Conservation (phyloP, 2,113 vertebrate genomes). For the Nibea coibor region DNA sequence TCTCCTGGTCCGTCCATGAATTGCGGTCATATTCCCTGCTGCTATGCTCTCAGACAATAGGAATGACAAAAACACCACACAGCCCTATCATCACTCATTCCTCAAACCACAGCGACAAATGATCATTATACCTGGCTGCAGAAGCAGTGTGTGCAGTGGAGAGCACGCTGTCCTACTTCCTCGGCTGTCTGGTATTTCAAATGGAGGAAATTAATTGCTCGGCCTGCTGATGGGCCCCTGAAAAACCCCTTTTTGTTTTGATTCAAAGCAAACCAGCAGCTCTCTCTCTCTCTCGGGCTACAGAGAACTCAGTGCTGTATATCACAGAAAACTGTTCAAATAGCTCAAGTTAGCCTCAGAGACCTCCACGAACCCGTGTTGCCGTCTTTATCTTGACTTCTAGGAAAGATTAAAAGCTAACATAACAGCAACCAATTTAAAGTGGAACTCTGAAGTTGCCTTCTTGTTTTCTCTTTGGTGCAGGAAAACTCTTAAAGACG, state of each 20-base stretch:
- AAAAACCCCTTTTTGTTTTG: slow-evolving; percentile 56
- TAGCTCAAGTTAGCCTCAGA: slow-evolving; percentile 11
- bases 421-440: slow-evolving; percentile 27
- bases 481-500: slow-evolving; percentile 28
- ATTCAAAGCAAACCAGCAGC: slow-evolving; percentile 49
- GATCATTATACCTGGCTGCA: slow-evolving; percentile 50
- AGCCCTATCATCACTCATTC: slow-evolving; percentile 32
- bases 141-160: slow-evolving; percentile 25
- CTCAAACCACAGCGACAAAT: slow-evolving; percentile 7
- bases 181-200: slow-evolving; percentile 35
- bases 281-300: slow-evolving; percentile 7
- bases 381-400: slow-evolving; percentile 37
- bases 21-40: neutral
- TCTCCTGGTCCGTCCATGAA: neutral
- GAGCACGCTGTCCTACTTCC: slow-evolving; percentile 49
- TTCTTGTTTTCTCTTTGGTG: slow-evolving; percentile 25
- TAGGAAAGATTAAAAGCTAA: slow-evolving; percentile 44
- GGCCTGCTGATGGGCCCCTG: slow-evolving; percentile 40
- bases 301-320: slow-evolving; percentile 18
- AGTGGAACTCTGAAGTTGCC: slow-evolving; percentile 10
- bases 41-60: slow-evolving; percentile 4
- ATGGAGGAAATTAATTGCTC: slow-evolving; percentile 52
- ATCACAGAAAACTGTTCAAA: slow-evolving; percentile 32
- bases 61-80: slow-evolving; percentile 28
- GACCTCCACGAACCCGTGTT: slow-evolving; percentile 12